Evolutionary conservation across 2,888 invertebrate genomes (phyloP), one percentile per base, ranked within the genome.

Genomic region (Lasioglossum vierecki): DNA sequence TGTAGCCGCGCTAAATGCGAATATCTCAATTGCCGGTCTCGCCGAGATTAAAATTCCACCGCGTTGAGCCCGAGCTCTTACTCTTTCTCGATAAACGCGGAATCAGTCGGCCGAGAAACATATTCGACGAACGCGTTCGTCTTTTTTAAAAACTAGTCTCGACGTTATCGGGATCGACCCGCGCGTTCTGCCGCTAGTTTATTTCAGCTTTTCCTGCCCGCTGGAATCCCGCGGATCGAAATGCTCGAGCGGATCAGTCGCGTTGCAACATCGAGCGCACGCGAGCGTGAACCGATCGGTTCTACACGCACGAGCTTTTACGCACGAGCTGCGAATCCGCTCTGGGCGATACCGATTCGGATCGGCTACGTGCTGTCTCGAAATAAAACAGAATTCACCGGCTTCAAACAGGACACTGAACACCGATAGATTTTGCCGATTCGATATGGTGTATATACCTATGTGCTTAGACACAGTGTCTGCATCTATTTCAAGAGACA

Each of bases 11-110:
- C 60, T 26, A 72, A 81, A 60, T 41, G 70, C n/a, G 57, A 76
- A 73, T 79, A 79, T 79, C 79, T 75, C 44, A 44, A 75, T 78
- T 5, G 71, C 49, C 5, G 41, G 63, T 46, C 60, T 72, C 46
- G 13, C 76, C 57, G 13, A 57, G 49, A 83, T 84, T 79, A 26
- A 66, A 73, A 78, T 78, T 83, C 79, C 73, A 46, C 30, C 18
- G 46, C 68, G 66, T 76, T 60, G 6, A 63, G 30, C 35, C 22
- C 30, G 30, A 15, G 15, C 39, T 39, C 22, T 18, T 11, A n/a
- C 22, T 68, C 68, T 66, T 15, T 35, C 39, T 18, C 49, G 44
- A 49, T 78, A 78, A 78, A 82, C 71, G 70, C 26, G 70, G 35
- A 78, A 53, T 44, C 57, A 57, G 73, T 15, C 9, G 71, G 57